Evolutionary conservation across 2,888 invertebrate genomes (phyloP), one percentile per base, ranked within the genome.

Genomic region (Campopleginae sp.): DNA sequence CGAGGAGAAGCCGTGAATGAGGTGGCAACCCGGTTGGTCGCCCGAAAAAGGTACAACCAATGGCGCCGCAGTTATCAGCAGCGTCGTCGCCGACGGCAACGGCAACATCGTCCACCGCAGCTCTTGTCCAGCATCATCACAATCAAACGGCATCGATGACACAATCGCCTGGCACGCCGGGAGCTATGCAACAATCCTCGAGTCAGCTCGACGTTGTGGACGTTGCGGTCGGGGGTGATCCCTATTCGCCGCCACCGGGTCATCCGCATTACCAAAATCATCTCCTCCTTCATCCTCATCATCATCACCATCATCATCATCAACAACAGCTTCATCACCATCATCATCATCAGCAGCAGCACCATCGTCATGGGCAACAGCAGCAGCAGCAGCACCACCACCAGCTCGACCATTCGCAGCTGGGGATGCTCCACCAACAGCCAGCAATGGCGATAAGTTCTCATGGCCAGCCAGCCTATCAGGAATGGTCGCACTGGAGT

Each of bases 1-100:
- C 98, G 94, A 96, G 98, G 94, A 96, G 98, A 94, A 97, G 97
- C 95, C 96, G 98, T 94, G 98, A 98, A 96, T 98, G 97, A 97
- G 96, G 94, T 86, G 94, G 93, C 92, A 93, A 93, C 93, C 93
- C 93, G 93, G 93, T 93, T 90, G 93, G 93, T 92, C 93, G 93
- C 92, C 93, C 93, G 91, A 93, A 93, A 89, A 93, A 93, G 93
- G 93, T 93, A 61, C 93, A 93, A 87, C 89, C 90, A 88, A 89
- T 91, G 88, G 89, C 91, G 87, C 87, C 91, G 84, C 82, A 80
- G 54, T 74, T 82, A 42, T 48, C 71, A 54, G 17, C 51, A 48
- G 48, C 42, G 78, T 78, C 89, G 82, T 87, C 87, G 66, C 84
- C 88, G 70, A 74, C 79, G 71, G 80, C 85, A 66, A 76, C 83